These are phyloP conservation scores for Limosa lapponica DNA, from an alignment of 2,797 vertebrate species.

Conservation along the genomic window DNA sequence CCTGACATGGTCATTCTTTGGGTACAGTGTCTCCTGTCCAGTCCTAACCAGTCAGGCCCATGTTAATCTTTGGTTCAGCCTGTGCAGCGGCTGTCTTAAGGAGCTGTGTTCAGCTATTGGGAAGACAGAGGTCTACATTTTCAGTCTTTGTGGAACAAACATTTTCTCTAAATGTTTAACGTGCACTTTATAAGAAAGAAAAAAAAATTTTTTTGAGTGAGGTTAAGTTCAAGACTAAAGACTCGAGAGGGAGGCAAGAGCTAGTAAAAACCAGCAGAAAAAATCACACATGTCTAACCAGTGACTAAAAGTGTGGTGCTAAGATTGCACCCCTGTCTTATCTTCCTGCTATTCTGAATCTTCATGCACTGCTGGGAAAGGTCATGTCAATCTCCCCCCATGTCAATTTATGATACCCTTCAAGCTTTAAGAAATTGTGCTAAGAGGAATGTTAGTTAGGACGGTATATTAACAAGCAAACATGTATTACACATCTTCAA, in stretches of 20 bases:
- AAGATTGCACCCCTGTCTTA: neutral
- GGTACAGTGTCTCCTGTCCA: neutral
- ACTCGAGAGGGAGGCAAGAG: neutral
- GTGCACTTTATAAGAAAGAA: neutral
- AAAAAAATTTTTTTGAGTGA: neutral
- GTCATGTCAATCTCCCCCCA: neutral
- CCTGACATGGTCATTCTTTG: neutral
- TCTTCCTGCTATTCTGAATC: neutral
- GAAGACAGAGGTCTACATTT: neutral
- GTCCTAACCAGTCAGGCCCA: neutral
- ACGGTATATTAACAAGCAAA: neutral
- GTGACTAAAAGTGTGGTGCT: neutral
- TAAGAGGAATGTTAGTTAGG: neutral
- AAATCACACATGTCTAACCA: neutral
- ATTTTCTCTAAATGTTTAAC: neutral
- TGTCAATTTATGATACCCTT: neutral
- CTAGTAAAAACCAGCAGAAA: neutral
- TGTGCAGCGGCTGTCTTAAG: neutral
- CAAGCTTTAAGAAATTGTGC: neutral
- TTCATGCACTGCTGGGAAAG: neutral
- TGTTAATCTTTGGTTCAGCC: neutral
- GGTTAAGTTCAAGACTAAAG: neutral
- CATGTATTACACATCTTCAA: neutral
- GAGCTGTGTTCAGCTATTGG: neutral
- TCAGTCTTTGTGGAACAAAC: neutral